phyloP scores from a whole-genome alignment of 2,113 vertebrate genomes.

The Eurypyga helias region DNA sequence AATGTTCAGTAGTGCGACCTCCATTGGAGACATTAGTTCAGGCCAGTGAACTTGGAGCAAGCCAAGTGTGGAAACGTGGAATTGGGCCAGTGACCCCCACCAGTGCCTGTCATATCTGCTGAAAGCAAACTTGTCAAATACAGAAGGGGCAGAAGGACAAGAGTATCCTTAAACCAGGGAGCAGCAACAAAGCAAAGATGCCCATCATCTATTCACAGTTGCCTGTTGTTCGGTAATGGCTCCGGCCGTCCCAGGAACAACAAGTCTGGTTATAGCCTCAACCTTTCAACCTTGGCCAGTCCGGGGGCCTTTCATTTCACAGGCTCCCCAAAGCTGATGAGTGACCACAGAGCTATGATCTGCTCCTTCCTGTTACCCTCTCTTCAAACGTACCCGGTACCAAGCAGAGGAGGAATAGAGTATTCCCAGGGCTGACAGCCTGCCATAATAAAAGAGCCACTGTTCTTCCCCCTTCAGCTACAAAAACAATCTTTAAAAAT shows the following conservation, averaged over 20 bases:
- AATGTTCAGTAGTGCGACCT: constrained; percentile 73
- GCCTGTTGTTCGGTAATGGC: constrained; percentile 47
- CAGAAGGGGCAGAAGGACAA: constrained; percentile 65
- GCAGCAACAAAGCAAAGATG: constrained; percentile 55
- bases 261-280: constrained; percentile 43
- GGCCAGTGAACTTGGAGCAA: constrained; percentile 80
- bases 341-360: constrained; percentile 51
- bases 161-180: constrained; percentile 52
- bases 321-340: constrained; percentile 35
- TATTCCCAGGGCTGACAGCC: not conserved
- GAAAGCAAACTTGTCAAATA: constrained; percentile 80
- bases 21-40: constrained; percentile 82
- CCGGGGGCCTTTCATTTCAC: constrained; percentile 38
- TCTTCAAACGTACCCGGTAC: not conserved
- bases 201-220: constrained; percentile 55
- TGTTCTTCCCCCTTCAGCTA: constrained; percentile 14
- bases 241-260: constrained; percentile 27
- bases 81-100: constrained; percentile 80
- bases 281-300: constrained; percentile 21
- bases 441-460: not conserved
- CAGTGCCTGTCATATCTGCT: constrained; percentile 81
- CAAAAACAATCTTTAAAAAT: not conserved
- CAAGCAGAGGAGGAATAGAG: not conserved
- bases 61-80: constrained; percentile 81
- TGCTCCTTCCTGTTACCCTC: not conserved